Conservation (phyloP, 2,888 invertebrate species). For the Heliothis peltigera region DNA sequence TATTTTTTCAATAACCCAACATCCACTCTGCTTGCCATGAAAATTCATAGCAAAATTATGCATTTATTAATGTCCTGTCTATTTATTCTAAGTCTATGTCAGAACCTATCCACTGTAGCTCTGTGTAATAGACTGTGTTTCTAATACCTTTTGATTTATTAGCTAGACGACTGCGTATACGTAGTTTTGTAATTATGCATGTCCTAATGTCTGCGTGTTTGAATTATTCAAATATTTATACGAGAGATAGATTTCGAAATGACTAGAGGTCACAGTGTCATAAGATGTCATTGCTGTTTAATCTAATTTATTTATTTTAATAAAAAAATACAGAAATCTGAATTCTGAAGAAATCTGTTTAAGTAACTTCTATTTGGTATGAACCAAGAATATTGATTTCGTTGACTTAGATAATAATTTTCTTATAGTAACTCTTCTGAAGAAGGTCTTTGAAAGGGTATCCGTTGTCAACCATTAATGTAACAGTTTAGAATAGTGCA, state of each 20-base stretch:
- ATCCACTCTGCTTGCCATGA: too few species aligned
- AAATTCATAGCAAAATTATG: neutral
- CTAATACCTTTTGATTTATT: constrained; percentile 51
- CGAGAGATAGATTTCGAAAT: too few species aligned
- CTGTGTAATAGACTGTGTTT: constrained; percentile 42
- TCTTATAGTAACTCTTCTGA: too few species aligned
- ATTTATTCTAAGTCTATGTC: constrained; percentile 2
- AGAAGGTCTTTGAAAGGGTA: too few species aligned
- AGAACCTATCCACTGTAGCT: constrained; percentile 21
- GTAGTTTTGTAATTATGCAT: constrained; percentile 7
- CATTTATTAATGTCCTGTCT: constrained; percentile 1
- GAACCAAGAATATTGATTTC: too few species aligned
- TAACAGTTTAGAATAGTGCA: too few species aligned
- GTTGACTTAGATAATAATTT: too few species aligned
- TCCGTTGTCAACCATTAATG: neutral
- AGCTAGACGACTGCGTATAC: constrained; percentile 12
- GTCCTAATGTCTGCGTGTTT: neutral
- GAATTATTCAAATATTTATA: neutral
- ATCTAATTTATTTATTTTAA: too few species aligned
- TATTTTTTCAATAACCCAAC: too few species aligned
- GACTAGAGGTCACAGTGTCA: neutral
- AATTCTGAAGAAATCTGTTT: too few species aligned
- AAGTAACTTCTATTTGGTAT: too few species aligned
- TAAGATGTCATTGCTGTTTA: neutral
- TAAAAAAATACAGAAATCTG: too few species aligned